phyloP scores from a whole-genome alignment of 2,797 vertebrate species.

The Xiphorhynchus erythropygius region DNA sequence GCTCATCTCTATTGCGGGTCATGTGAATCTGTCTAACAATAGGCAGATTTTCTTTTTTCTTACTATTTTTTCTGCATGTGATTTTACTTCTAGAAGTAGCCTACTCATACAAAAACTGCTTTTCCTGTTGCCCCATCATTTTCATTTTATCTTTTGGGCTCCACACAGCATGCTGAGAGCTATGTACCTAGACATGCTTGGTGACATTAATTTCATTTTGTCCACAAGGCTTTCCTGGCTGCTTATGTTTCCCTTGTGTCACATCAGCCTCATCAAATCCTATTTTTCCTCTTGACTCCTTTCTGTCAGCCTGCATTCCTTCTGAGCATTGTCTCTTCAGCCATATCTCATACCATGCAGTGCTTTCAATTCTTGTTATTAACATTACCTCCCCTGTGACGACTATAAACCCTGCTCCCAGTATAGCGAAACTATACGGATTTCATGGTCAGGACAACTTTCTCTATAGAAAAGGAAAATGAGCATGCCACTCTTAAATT shows the following conservation, averaged over 20 bases:
- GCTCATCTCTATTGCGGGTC: not conserved
- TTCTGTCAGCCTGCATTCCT: slow-evolving; percentile 29
- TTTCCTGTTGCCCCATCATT: not conserved
- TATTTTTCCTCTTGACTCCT: slow-evolving; percentile 24
- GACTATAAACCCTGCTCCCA: not conserved
- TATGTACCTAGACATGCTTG: not conserved
- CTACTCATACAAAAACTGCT: not conserved
- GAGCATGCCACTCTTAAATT: not conserved
- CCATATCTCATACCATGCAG: not conserved
- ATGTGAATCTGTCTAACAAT: not conserved
- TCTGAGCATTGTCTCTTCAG: not conserved
- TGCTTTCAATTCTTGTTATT: slow-evolving; percentile 22
- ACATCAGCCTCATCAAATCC: slow-evolving; percentile 1
- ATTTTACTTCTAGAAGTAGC: not conserved
- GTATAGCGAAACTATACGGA: not conserved
- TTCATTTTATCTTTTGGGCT: not conserved
- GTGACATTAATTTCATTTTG: not conserved
- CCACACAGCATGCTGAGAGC: not conserved
- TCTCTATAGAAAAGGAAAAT: not conserved
- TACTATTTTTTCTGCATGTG: not conserved
- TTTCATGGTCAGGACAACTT: slow-evolving; percentile 23
- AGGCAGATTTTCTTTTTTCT: not conserved
- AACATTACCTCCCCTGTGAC: not conserved
- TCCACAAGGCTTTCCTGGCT: not conserved
- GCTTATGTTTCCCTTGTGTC: slow-evolving; percentile 6